Conservation (phyloP, 2,113 vertebrate species). For the Naja naja region DNA sequence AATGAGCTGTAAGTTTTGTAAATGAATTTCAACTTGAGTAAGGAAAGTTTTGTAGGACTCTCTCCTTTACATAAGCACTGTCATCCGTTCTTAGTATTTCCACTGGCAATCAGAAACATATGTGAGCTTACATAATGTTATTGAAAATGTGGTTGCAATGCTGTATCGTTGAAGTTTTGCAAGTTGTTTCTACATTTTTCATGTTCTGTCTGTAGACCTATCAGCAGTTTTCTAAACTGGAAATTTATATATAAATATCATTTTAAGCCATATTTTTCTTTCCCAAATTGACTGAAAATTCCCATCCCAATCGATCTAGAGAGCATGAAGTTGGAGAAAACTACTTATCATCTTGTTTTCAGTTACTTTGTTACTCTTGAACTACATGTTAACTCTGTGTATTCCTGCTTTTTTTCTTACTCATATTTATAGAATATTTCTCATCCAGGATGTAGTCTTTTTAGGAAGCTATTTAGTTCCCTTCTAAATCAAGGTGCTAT, state of each 20-base stretch:
- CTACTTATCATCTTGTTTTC: background rate
- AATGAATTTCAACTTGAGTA: background rate
- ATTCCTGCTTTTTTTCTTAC: background rate
- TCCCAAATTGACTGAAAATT: background rate
- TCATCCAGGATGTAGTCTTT: background rate
- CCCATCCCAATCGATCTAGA: background rate
- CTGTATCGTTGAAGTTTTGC: background rate
- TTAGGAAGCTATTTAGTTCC: background rate
- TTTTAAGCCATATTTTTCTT: background rate
- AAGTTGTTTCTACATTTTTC: background rate
- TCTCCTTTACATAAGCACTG: background rate
- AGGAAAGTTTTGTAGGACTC: background rate
- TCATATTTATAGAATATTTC: background rate
- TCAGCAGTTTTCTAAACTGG: background rate
- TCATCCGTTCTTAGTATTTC: background rate
- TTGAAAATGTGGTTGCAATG: background rate
- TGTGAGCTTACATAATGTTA: background rate
- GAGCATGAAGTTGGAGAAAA: background rate
- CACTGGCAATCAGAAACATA: background rate
- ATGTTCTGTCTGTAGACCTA: background rate
- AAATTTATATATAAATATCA: background rate
- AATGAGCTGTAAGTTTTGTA: background rate
- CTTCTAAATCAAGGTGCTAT: background rate
- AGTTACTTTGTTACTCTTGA: background rate
- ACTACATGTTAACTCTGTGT: background rate